A percentile compares a stretch with the other conserved stretches of the same genome.
phyloP scores from a whole-genome alignment of 1,140 invertebrate species.

The Sarcophaga peregrina region DNA sequence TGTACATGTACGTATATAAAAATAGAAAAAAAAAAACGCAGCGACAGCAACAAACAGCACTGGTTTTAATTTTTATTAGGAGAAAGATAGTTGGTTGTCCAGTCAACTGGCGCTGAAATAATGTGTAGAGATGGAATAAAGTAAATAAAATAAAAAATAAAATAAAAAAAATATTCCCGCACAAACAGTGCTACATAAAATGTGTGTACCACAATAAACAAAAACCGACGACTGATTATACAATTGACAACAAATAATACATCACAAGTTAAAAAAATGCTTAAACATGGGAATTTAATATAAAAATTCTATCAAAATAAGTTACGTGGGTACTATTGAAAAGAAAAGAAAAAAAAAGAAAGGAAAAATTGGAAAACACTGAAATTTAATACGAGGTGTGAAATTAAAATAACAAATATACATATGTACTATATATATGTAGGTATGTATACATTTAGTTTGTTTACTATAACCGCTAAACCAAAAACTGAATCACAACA shows the following conservation, averaged over 20 bases:
- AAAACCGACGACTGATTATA: not conserved
- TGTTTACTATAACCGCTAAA: not conserved
- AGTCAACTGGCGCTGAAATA: constrained; percentile 27
- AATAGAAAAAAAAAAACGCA: not conserved
- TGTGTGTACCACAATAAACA: not conserved
- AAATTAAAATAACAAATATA: not conserved
- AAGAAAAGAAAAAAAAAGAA: not conserved
- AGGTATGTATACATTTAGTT: not conserved
- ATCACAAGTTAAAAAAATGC: not conserved
- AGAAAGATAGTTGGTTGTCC: not conserved
- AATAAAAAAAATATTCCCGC: not conserved
- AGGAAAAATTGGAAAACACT: not conserved
- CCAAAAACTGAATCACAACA: constrained; percentile 4
- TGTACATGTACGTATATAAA: not conserved
- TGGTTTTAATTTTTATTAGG: not conserved
- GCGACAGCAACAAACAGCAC: constrained; percentile 12
- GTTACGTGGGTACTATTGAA: not conserved
- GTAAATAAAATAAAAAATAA: not conserved
- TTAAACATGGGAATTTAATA: too few species aligned
- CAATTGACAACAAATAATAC: constrained; percentile 24
- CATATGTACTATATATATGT: too few species aligned
- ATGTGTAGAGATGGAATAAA: not conserved
- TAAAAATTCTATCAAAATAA: too few species aligned
- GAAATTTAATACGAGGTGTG: not conserved
- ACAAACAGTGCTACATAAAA: not conserved